Conservation (phyloP, 1,140 invertebrate genomes). For the fruit fly (Drosophila melanogaster) region Release_6_plus_ISO1_MT NC_004354.4:17611501-17612000, state of each 20-base stretch:
- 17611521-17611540: background rate
- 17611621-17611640: constrained; percentile 18
- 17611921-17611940: background rate
- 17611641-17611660: constrained; percentile 63
- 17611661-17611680: constrained; percentile 12
- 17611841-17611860: too few species aligned
- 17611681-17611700: constrained; percentile 10
- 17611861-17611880: too few species aligned
- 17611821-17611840: too few species aligned
- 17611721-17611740: constrained; percentile 7
- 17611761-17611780: constrained; percentile 38
- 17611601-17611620: constrained; percentile 6
- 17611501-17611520: constrained; percentile 4
- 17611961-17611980: background rate
- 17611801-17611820: too few species aligned
- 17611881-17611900: background rate
- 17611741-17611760: background rate
- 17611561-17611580: constrained; percentile 49
- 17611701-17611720: background rate
- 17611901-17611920: too few species aligned
- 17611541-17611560: constrained; percentile 4
- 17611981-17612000: constrained; percentile 5
- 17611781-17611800: constrained; percentile 12
- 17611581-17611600: constrained; percentile 67
- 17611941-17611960: background rate